Base-by-base conservation (phyloP, 2,113 vertebrate species). In the Martes martes region DNA sequence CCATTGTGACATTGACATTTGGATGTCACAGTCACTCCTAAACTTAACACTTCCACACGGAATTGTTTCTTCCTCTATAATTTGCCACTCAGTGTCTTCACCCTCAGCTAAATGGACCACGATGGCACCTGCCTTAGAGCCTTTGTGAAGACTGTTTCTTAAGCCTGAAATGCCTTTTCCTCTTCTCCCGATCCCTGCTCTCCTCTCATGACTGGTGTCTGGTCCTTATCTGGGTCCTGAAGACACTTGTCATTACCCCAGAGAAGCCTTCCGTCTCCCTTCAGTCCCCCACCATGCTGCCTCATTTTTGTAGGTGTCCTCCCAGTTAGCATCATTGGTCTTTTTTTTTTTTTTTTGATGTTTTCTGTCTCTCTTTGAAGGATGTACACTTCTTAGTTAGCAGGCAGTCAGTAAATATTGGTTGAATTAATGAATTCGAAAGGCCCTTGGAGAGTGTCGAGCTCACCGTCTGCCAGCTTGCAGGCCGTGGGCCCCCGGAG, bases 391-490 rank as follows among this genome's bases (percentile, higher is more conserved):
- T 85, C 33, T 18, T 78, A 83, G 28, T 11, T 84, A 80, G 85
- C 63, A 94, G 47, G 52, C 13, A 36, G n/a, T 87, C 71, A 19
- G 69, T 90, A 65, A 89, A 63, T 95, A 92, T 94, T 69, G 36
- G 47, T 79, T 65, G 74, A 92, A 90, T 80, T 50, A 92, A 74
- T 92, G 94, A 96, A 74, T 71, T 92, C 31, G 52, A 39, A 96
- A 84, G 61, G 36, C 42, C 79, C 23, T 59, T 82, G 33, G 87
- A 76, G 42, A 33, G 57, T 61, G 78, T 92, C 47, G 19, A 9
- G 67, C 55, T 28, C 11, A 39, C 57, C 78, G 31, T 86, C 92
- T 28, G 59, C 82, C 55, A 52, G 0, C 63, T 55, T 59, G 21
- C 15, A 50, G 89, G 52, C 79, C 26, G 1, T 55, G 93, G 36